Evolutionary conservation across 1,140 invertebrate species (phyloP), one percentile per base, ranked within the genome.

Genomic region (Caenorhabditis briggsae): DNA sequence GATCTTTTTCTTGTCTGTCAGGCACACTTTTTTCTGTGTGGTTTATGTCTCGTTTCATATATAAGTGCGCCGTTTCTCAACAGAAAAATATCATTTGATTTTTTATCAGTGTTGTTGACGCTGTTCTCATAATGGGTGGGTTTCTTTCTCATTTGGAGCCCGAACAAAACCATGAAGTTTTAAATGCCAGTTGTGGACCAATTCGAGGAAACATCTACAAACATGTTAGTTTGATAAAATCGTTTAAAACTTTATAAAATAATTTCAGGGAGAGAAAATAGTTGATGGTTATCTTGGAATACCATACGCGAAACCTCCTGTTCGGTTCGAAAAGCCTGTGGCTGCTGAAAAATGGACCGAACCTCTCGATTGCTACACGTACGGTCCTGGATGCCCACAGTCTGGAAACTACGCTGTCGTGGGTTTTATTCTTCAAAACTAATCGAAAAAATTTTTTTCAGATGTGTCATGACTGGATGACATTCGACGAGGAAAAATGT

Each of bases 401-500:
- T 16, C 56, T 59, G 56, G 56, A 59, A 20, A 59, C 20, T 23
- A n/a, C n/a, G 14, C 18, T 59, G 9, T 23, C 2, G 20, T 23
- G 56, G n/a, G 56, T 59, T n/a, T n/a, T 0, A 23, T n/a, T 5
- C 9, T n/a, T 20, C 1, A 5, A 59, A 9, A 9, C 20, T 59
- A 59, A n/a, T 5, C n/a, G 2, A 9, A 3, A 9, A 3, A 20
- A 59, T 20, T 20, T n/a, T 59, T 59, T 59, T 5, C 9, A 59
- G 56, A 5, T 59, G 56, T n/a, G 20, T 59, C 56, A 59, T n/a
- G 56, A 59, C n/a, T 59, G 5, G 5, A 53, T 53, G 50, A 16
- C 16, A 53, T 53, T 59, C 18, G 20, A 59, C 20, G 56, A 59
- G n/a, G 97, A 99, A 94, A 97, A 99, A 93, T 98, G 97, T 93